Evolutionary conservation across 2,113 vertebrate species (phyloP).

Genomic region (Coryphaenoides rupestris): DNA sequence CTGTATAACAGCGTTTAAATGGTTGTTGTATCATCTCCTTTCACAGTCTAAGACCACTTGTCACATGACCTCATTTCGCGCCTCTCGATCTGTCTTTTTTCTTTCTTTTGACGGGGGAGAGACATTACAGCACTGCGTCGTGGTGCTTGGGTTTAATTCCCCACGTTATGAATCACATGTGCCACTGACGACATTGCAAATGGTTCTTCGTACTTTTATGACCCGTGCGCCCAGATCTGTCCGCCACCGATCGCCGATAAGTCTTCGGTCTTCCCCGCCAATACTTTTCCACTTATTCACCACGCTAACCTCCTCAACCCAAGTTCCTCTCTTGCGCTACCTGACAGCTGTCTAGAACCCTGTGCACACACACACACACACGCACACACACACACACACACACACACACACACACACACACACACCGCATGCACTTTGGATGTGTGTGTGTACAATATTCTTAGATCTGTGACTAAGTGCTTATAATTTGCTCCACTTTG

Average conservation of each 20-base stretch:
- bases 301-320: constrained; percentile 15
- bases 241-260: neutral
- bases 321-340: too few relatives aligned
- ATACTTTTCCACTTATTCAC: constrained; percentile 5
- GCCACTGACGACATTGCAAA: neutral
- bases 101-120: constrained; percentile 12
- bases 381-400: too few relatives aligned
- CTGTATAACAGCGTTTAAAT: too few relatives aligned
- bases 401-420: too few relatives aligned
- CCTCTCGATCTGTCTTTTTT: constrained; percentile 27
- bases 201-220: neutral
- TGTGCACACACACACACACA: too few relatives aligned
- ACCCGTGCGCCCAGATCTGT: neutral
- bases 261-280: neutral
- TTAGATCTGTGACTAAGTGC: too few relatives aligned
- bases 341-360: too few relatives aligned
- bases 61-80: constrained; percentile 17
- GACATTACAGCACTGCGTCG: neutral
- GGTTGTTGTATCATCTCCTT: constrained; percentile 28
- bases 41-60: constrained; percentile 31
- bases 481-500: neutral
- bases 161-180: constrained; percentile 1
- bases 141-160: neutral
- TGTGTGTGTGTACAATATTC: too few relatives aligned
- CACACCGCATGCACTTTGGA: too few relatives aligned